These are phyloP conservation scores for Drosophila biarmipes DNA, from an alignment of 1,140 invertebrate genomes.

Conservation along the genomic window DNA sequence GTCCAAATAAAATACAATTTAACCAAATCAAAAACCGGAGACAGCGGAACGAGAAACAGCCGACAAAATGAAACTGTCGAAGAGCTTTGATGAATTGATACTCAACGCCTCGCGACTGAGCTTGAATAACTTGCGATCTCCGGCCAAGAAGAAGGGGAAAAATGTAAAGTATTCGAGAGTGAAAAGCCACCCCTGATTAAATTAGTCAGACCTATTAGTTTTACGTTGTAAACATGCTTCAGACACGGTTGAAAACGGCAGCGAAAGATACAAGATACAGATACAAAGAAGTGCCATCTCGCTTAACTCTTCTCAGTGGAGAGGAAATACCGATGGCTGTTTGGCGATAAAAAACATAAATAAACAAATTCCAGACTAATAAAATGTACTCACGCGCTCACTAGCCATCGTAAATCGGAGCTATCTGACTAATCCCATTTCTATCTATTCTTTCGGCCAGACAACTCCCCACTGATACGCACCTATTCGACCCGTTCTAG, in stretches of 20 bases:
- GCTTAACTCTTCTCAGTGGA: neutral
- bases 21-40: conserved; percentile 20
- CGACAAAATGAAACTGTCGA: conserved; percentile 80
- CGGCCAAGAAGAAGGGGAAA: conserved; percentile 76
- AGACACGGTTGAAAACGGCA: neutral
- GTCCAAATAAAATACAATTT: conserved; percentile 23
- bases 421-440: conserved; percentile 31
- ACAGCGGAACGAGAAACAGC: neutral
- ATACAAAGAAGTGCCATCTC: neutral
- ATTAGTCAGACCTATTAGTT: conserved; percentile 8
- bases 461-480: conserved; percentile 15
- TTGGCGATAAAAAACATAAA: conserved; percentile 29
- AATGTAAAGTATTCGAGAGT: conserved; percentile 71
- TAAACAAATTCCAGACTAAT: conserved; percentile 19
- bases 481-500: conserved; percentile 27
- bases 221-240: too few species aligned
- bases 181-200: conserved; percentile 5
- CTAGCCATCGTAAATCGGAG: conserved; percentile 31
- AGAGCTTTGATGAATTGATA: conserved; percentile 82
- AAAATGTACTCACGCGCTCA: conserved; percentile 17
- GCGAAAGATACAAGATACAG: too few species aligned
- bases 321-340: conserved; percentile 2
- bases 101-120: conserved; percentile 78
- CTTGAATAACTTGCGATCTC: conserved; percentile 78
- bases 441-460: conserved; percentile 27